Base-by-base conservation (phyloP, 2,113 vertebrate species). In the Dromaius novaehollandiae region DNA sequence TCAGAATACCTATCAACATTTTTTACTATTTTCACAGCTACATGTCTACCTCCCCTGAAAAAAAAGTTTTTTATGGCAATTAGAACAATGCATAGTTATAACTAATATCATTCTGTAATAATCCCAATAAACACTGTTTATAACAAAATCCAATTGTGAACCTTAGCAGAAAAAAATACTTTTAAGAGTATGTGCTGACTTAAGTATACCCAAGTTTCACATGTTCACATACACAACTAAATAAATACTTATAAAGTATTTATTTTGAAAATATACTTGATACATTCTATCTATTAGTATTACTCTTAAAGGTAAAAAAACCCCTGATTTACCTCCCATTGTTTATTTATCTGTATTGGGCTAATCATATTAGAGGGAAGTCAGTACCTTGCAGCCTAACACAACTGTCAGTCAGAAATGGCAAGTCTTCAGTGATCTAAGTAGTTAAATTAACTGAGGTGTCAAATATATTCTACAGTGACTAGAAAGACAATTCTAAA, bases 21-120 rank as follows among this genome's bases (percentile, higher is more conserved):
- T 99, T 99, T 99, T 82, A 99, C 98, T 92, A 99, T 99, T 99
- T 99, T 99, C 97, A 99, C 98, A 93, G 98, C 99, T 66, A 99
- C 97, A 30, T 93, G 97, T 94, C 97, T 98, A 93, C 96, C 96
- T 56, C 91, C 96, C 94, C 97, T 96, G 88, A 92, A 97, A 97
- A 89, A 89, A 85, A 6, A 26, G 5, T 60, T 63, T 40, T 6
- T 3, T 76, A 42, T 40, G 79, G 58, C 1, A 7, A 16, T 71
- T 30, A 93, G 13, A 61, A n/a, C 6, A 80, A 6, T 4, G 3
- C 24, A 10, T 13, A 26, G 6, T 34, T 79, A 21, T 28, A 82
- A 75, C 3, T 7, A 38, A 64, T 9, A 48, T 2, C n/a, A 44
- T 22, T 55, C 34, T 38, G 30, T 32, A 65, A 77, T 51, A 46